Conservation (phyloP, 1,140 invertebrate genomes). For the Listronotus bonariensis region DNA sequence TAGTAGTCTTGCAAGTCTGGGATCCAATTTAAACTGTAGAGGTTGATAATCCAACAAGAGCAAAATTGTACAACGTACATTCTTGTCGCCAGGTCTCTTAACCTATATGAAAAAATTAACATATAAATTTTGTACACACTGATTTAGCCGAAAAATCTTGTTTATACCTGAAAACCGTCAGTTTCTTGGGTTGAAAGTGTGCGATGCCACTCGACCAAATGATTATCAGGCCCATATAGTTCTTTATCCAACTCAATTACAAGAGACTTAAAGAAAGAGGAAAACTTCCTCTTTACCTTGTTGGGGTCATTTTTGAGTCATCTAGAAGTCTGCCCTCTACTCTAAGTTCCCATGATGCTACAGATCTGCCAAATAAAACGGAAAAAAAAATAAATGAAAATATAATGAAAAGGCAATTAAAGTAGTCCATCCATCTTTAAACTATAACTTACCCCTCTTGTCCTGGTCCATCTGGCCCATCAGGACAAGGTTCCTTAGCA, state of each 20-base stretch:
- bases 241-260: constrained; percentile 99
- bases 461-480: constrained; percentile 62
- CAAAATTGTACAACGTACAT: constrained; percentile 97
- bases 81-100: constrained; percentile 97
- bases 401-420: no score
- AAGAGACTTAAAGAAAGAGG: constrained; percentile 98
- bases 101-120: constrained; percentile 62
- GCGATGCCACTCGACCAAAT: constrained; percentile 99
- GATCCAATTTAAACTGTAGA: constrained; percentile 97
- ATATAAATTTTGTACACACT: no score
- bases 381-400: constrained; percentile 5
- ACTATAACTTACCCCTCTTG: constrained; percentile 53
- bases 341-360: constrained; percentile 95
- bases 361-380: constrained; percentile 67
- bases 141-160: no score
- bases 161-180: constrained; percentile 92
- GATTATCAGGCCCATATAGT: constrained; percentile 99
- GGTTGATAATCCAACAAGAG: constrained; percentile 98
- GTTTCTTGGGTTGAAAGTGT: constrained; percentile 98
- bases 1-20: constrained; percentile 88
- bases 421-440: no score
- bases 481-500: constrained; percentile 79
- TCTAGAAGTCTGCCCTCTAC: constrained; percentile 97
- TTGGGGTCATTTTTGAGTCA: constrained; percentile 89
- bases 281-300: constrained; percentile 97